Base-by-base conservation (phyloP, 2,797 vertebrate genomes). In the Liasis olivaceus region DNA sequence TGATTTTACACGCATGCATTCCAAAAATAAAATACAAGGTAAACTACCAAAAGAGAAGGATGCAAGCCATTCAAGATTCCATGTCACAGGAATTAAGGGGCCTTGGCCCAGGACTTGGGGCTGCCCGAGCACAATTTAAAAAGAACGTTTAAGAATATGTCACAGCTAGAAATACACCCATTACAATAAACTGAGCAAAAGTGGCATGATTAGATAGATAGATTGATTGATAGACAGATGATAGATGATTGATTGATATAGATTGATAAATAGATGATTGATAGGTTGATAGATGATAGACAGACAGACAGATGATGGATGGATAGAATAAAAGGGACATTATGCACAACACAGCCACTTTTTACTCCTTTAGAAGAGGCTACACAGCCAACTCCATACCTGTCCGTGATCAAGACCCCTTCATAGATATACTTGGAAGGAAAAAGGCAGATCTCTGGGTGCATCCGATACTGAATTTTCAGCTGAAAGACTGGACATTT, bases 371-470 rank as follows among this genome's bases (percentile, higher is more conserved):
- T 36, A 5, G 90, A 72, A 42, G 20, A 36, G 2, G 9, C 36
- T 47, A 24, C 22, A 24, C 6, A 54, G 51, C 8, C 1, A 72
- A 24, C 11, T 47, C 20, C 97, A 26, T 94, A 98, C 98, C n/a
- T 95, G 93, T 98, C 98, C 3, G 97, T 98, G 88, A 96, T 98
- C 6, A 99, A 95, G 47, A 26, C 91, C 22, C 87, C 97, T 66
- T 96, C 96, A 88, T 99, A 99, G 85, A 99, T 93, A 0, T 98
- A 98, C 36, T 95, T 98, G 88, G 98, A 98, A 1, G 98, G 98
- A 94, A 99, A 99, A 93, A 98, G 96, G 88, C 98, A 98, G 95
- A 99, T 99, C 90, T 98, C 98, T 0, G 98, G 98, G 93, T 99
- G 98, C 98, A 99, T 99, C 85, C 98, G 96, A 95, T 99, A 99